These are phyloP conservation scores for Eonycteris spelaea DNA, from an alignment of 2,113 vertebrate genomes.

Conservation along the genomic window DNA sequence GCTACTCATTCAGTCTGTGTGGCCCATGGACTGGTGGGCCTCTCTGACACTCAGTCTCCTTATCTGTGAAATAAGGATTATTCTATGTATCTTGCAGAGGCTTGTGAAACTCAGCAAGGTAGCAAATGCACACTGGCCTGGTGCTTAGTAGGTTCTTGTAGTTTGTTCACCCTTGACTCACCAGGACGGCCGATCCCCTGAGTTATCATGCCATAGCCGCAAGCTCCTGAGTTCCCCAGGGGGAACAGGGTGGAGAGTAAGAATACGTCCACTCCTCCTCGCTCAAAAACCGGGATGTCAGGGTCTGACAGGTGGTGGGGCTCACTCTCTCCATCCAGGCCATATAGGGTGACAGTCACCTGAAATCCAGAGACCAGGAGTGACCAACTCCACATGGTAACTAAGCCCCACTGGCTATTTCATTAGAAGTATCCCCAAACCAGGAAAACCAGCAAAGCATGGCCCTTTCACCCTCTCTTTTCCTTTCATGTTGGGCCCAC, in stretches of 20 bases:
- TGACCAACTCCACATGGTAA: neutral
- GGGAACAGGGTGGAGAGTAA: conserved; percentile 93
- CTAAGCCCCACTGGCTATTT: neutral
- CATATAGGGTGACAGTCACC: conserved; percentile 92
- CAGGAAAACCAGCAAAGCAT: neutral
- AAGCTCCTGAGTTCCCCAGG: conserved; percentile 90
- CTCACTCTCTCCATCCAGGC: conserved; percentile 92
- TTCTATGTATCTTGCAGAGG: neutral
- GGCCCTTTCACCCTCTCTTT: neutral
- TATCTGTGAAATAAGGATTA: neutral
- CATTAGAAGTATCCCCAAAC: neutral
- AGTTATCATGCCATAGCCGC: conserved; percentile 96
- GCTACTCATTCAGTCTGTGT: neutral
- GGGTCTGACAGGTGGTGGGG: conserved; percentile 91
- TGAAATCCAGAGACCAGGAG: conserved; percentile 71
- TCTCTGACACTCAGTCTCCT: neutral
- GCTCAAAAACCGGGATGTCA: conserved; percentile 89
- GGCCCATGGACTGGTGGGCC: neutral
- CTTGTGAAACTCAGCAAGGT: neutral
- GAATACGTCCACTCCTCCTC: conserved; percentile 91
- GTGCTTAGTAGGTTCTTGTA: fast-evolving
- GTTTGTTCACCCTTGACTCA: conserved; percentile 64
- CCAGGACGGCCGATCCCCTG: conserved; percentile 91
- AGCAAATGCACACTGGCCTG: neutral
- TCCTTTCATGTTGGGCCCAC: neutral